These are phyloP conservation scores for Pinctada fucata DNA, from an alignment of 2,888 invertebrate species.

Conservation along the genomic window DNA sequence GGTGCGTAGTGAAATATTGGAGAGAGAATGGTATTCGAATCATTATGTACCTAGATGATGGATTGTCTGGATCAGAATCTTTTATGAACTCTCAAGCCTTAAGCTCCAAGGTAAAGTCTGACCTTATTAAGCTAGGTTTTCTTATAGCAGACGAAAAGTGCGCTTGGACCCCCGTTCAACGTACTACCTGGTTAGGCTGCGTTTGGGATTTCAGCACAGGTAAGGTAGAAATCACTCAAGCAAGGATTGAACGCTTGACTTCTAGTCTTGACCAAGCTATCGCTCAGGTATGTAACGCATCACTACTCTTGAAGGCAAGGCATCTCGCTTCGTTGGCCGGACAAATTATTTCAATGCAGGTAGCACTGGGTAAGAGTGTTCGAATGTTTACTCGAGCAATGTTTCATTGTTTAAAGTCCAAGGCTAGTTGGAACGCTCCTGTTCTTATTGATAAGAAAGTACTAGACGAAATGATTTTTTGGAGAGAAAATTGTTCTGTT, in stretches of 20 bases:
- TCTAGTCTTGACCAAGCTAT: not conserved
- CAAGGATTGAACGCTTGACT: not conserved
- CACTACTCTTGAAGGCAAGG: not conserved
- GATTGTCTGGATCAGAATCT: not conserved
- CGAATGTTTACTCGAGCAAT: conserved; percentile 32
- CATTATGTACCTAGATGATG: conserved; percentile 5
- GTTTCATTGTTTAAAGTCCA: conserved; percentile 17
- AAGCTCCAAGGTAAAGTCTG: not conserved
- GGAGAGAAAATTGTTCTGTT: conserved; percentile 8
- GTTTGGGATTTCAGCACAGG: conserved; percentile 14
- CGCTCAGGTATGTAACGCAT: not conserved
- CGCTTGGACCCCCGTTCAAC: conserved; percentile 28
- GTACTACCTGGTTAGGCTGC: not conserved
- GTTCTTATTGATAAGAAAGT: conserved; percentile 1
- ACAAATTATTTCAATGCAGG: conserved; percentile 24
- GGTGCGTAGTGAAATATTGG: not conserved
- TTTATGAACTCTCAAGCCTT: not conserved
- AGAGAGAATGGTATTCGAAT: not conserved
- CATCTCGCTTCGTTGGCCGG: conserved; percentile 24
- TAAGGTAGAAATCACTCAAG: conserved; percentile 21
- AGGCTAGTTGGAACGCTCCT: conserved; percentile 27
- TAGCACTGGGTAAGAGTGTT: conserved; percentile 16
- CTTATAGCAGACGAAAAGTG: no score
- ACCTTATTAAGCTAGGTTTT: not conserved
- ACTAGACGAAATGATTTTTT: conserved; percentile 1